Base-by-base conservation (phyloP, 1,140 invertebrate genomes). In the Cherax destructor region DNA sequence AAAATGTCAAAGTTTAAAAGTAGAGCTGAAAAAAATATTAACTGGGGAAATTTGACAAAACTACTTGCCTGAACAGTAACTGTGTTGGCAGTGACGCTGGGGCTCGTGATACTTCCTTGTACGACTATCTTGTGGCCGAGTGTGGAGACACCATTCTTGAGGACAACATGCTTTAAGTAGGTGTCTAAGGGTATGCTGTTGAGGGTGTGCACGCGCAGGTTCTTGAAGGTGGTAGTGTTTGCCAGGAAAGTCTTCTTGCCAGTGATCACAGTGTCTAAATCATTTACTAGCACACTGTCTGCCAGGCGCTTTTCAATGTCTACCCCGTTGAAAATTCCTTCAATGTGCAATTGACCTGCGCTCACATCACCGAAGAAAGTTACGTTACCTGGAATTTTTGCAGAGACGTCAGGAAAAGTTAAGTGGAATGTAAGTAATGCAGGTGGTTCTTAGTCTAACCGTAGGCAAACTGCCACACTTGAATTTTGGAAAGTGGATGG, bases 141-240 rank as follows among this genome's bases (percentile, higher is more conserved):
- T 24, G 74, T 50, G 72, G 11, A 52, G 50, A 7, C 18, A 11
- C 49, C 24, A 41, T 52, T 77, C 47, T 18, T 86, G 41, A 52
- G 84, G 0, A 86, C 65, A 3, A 77, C 18, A 5, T 86, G 69
- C 3, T 77, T n/a, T 0, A 86, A 13, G 30, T 56, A 86, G 59
- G 11, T 4, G 7, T 52, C 24, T 0, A 86, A 56, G 16, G 50
- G 72, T 0, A 76, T 41, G 30, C 24, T n/a, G 24, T 86, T 86
- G 2, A 86, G 21, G 11, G 10, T 59, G 13, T 1, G 24, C 21
- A 77, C 41, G 50, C 50, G 50, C 21, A 86, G 7, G n/a, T 52
- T 77, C 9, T 10, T n/a, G 84, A 86, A 86, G 72, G 84, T 86
- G 69, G 83, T 86, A n/a, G 65, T 47, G 74, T 86, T 86, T 21